Evolutionary conservation across 2,113 vertebrate genomes (phyloP), one percentile per base, ranked within the genome.

Genomic region (Oophaga pumilio): DNA sequence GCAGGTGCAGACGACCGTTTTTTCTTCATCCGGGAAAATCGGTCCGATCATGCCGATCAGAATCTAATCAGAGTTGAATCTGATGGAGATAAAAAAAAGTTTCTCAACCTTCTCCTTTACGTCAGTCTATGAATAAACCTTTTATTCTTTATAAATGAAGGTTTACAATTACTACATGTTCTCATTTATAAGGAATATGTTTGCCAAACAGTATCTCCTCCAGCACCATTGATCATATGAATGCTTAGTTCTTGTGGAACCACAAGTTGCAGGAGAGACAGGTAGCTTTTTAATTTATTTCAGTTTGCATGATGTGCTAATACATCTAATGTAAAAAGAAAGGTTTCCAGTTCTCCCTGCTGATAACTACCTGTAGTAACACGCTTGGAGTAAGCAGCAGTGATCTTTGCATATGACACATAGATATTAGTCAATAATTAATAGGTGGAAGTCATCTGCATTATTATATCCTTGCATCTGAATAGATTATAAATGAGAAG

Each of bases 351-450:
- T 4, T 1, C 43, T 49, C 8, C 24, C 71, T 73, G 43, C 69
- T 8, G 9, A 9, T 17, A 20, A 73, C 49, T 11, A 50, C 33
- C 6, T 33, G 17, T n/a, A 80, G 56, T 33, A 9, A 28, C 24
- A 60, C 78, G 22, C 26, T 11, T 20, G 4, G 3, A 74, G 28
- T 20, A 73, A 73, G 11, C 71, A 14, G 57, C 33, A 26, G 14
- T 83, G 64, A 83, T 68, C 80, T 83, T 53, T 69, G 62, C 80
- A 68, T 53, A 17, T 13, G 52, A 13, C 49, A 20, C 33, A 82
- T 68, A 26, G 12, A 52, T 18, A 53, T 26, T 26, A 83, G 81
- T 69, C 13, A 69, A 83, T 83, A 53, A 83, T 83, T 69, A 53
- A 53, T 69, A 83, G 81, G 22, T 69, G 64, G 20, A 66, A 82